Percentiles rank a stretch among this genome's conserved stretches.
Evolutionary conservation across 1,140 invertebrate genomes (phyloP).

Genomic region (Dreissena rostriformis): DNA sequence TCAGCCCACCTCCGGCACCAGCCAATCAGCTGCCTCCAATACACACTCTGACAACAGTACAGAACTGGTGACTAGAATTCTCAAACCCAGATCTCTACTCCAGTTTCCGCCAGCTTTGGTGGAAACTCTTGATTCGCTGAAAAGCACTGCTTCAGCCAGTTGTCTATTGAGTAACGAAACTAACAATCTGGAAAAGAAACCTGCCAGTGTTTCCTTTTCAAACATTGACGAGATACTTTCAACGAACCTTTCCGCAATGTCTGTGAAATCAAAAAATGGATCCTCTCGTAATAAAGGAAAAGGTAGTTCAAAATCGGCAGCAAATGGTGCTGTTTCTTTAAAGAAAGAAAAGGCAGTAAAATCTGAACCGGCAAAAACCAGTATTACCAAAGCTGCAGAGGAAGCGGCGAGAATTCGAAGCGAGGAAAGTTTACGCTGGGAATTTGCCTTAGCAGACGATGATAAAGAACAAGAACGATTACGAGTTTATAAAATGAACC

Average conservation of each 20-base stretch:
- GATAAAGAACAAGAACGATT: constrained; percentile 74
- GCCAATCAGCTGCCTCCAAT: not conserved
- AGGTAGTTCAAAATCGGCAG: not conserved
- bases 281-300: constrained; percentile 30
- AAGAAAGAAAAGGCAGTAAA: constrained; percentile 41
- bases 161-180: not conserved
- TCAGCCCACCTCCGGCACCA: not conserved
- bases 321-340: constrained; percentile 45
- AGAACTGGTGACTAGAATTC: not conserved
- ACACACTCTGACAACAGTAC: not conserved
- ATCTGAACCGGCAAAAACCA: constrained; percentile 37
- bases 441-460: constrained; percentile 64
- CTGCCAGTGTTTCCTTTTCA: constrained; percentile 33
- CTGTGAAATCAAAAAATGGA: constrained; percentile 51
- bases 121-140: not conserved
- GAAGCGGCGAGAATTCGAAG: constrained; percentile 38
- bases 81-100: not conserved
- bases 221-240: constrained; percentile 35
- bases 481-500: constrained; percentile 75
- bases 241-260: constrained; percentile 41
- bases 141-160: constrained; percentile 34
- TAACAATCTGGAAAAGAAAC: constrained; percentile 1
- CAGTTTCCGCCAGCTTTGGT: not conserved
- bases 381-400: constrained; percentile 44
- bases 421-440: constrained; percentile 76